Base-by-base conservation (phyloP, 2,797 vertebrate genomes). In the Emydoidea blandingii region DNA sequence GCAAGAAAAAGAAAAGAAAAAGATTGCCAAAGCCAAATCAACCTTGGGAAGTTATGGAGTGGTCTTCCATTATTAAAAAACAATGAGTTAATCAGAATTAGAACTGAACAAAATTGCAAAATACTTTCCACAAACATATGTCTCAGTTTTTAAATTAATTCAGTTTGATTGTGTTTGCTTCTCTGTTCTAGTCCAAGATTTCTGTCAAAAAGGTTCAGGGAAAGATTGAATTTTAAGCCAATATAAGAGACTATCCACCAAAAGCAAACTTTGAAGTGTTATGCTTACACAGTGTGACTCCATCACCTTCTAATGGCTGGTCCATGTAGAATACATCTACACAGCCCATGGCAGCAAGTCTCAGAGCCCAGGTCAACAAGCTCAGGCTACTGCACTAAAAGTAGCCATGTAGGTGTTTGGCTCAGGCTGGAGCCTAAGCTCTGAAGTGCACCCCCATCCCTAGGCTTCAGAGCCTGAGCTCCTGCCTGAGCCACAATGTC, bases 1-100 rank as follows among this genome's bases (percentile, higher is more conserved):
- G 72, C 23, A 47, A 37, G 49, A 76, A 89, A 29, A 37, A 83
- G 78, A 62, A 57, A 7, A 6, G 49, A 34, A 86, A 86, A n/a
- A 93, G 85, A 91, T 52, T 76, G 21, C 34, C 47, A 86, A 8
- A 11, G 44, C 31, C 44, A 89, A 59, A 68, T 9, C 49, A 94
- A 53, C 1, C 56, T 27, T 68, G 27, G 0, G 1, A 92, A 94
- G 8, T 57, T 83, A 83, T 5, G 12, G n/a, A 81, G 31, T 29
- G 44, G 90, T 79, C 80, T 79, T 16, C 53, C 85, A 81, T 76
- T 72, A 11, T 12, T 74, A 15, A 59, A 29, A 90, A 56, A 91
- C 88, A 91, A 94, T 96, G 54, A 27, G 47, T 6, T n/a, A 44
- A 83, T 85, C 44, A 87, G 56, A 87, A 93, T 92, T 85, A 89